Base-by-base conservation (phyloP, 2,113 vertebrate species). In the Pyxicephalus adspersus region DNA sequence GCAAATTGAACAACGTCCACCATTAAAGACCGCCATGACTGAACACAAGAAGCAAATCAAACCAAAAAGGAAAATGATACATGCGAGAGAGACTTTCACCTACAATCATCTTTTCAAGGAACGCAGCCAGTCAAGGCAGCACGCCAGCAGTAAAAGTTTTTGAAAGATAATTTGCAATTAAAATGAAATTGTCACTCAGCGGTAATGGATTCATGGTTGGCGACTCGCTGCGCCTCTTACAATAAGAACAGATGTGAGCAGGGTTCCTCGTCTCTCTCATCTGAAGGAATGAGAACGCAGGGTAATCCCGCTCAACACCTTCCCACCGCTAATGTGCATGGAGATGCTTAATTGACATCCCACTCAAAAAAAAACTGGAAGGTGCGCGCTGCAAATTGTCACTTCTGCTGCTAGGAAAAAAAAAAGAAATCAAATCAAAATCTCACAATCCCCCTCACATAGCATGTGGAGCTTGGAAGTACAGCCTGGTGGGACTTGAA, bases 401-500 rank as follows among this genome's bases (percentile, higher is more conserved):
- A 80, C 34, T 64, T 80, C 22, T 63, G 60, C 77, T 61, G 54
- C 1, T 4, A 22, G 31, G 45, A 34, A 68, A 50, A 79, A 60
- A 68, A 57, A 65, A 67, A 34, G 31, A 25, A 16, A 17, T 34
- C 58, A 23, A 55, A 57, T 22, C 38, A 5, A 66, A 52, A 66
- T 78, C 77, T 61, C 78, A 81, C 79, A 81, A 64, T 73, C 79
- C 79, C 70, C 58, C 79, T 65, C 79, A 81, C 61, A 34, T 74
- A 65, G 60, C 79, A 65, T 81, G 79, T 52, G 60, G 79, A 65
- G 68, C 61, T 74, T 73, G 60, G 79, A 74, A 74, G 58, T 73
- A 9, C 79, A 74, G 79, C 55, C 23, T 54, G 78, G 58, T 55
- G 38, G 20, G 58, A 65, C 34, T 51, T 45, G 70, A 16, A 81